Evolutionary conservation across 2,888 invertebrate genomes (phyloP).

Genomic region (Tipula vernalis): DNA sequence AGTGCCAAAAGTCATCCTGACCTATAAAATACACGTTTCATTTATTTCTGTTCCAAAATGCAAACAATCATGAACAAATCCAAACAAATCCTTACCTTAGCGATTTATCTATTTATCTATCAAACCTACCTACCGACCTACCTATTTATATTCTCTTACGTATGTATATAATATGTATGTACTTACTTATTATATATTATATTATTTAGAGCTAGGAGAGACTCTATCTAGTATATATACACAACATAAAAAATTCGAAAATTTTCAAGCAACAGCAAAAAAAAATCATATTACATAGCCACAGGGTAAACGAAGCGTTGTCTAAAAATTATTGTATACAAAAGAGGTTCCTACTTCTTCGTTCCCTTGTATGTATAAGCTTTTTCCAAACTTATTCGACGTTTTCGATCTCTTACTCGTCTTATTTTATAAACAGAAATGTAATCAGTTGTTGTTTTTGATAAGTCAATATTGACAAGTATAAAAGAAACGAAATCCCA

Average conservation of each 20-base stretch:
- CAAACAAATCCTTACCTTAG: too few relatives aligned
- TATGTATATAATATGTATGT: too few relatives aligned
- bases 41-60: too few relatives aligned
- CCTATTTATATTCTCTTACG: too few relatives aligned
- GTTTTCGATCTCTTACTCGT: neutral
- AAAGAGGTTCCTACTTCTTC: neutral
- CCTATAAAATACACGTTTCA: neutral
- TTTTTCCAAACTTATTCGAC: neutral
- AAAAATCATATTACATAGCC: constrained; percentile 4
- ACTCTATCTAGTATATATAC: neutral
- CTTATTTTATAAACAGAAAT: neutral
- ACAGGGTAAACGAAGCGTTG: neutral
- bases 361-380: neutral
- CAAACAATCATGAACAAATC: too few relatives aligned
- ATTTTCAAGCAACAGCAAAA: neutral
- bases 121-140: neutral
- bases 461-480: neutral
- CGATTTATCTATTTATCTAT: neutral
- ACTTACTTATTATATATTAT: too few relatives aligned
- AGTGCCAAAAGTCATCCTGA: neutral
- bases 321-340: constrained; percentile 4
- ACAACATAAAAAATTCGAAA: neutral
- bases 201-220: neutral
- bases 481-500: neutral
- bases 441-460: neutral